Base-by-base conservation (phyloP, 2,113 vertebrate species). In the Calypte anna region DNA sequence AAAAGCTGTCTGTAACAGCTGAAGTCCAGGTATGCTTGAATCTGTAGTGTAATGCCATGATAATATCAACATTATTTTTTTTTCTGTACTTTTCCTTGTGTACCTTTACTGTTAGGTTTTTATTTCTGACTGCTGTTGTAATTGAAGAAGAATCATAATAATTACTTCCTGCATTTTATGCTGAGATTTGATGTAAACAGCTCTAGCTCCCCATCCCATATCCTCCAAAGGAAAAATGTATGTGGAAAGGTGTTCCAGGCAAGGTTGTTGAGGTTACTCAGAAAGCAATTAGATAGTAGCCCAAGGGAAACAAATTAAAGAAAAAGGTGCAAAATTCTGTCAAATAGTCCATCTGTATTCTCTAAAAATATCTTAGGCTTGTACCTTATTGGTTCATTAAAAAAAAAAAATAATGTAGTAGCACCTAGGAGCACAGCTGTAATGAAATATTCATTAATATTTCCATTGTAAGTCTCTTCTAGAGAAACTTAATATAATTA, bases 391-490 rank as follows among this genome's bases (percentile, higher is more conserved):
- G 33, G 46, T 74, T 94, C 51, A 46, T 82, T 93, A 30, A 93
- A 94, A 90, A 33, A 33, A 33, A 81, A 76, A 67, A 66, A 40
- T 15, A 79, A 61, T 16, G 19, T 46, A 79, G n/a, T 74, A 55
- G 23, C 51, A 86, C 33, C 80, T 90, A 74, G 72, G 18, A 93
- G 48, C 88, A 80, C 15, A 83, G 40, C n/a, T 81, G 8, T 81
- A 93, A 88, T 90, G 64, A 96, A 94, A 86, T 91, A 93, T 80
- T 91, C 63, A 88, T 91, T 90, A 86, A 51, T 91, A 88, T 91
- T 95, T 90, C 51, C 28, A 44, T 40, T 86, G 57, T 86, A 90
- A 93, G 86, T 90, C 68, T 70, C 25, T 78, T 69, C 31, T 83
- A 85, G 82, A 88, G 22, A 88, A 94, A 70, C 33, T 68, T 54